Evolutionary conservation across 2,888 invertebrate genomes (phyloP).

Genomic region (Hirtodrosophila histrioides): DNA sequence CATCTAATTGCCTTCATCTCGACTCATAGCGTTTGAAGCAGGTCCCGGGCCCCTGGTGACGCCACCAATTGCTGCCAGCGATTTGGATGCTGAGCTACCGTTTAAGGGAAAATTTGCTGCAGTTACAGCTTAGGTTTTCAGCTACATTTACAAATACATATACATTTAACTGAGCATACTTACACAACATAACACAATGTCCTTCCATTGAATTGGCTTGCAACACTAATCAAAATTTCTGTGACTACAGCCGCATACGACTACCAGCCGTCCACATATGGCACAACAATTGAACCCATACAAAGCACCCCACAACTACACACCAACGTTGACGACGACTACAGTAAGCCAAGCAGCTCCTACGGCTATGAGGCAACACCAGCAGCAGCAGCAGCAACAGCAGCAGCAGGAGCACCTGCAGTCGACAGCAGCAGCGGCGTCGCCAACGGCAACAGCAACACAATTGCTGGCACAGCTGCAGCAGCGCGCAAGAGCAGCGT

Average conservation of each 20-base stretch:
- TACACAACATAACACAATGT: constrained; percentile 3
- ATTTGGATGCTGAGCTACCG: background rate
- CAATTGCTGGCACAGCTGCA: constrained; percentile 55
- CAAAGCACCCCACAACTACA: constrained; percentile 73
- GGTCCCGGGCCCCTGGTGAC: constrained; percentile 5
- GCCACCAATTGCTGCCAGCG: constrained; percentile 5
- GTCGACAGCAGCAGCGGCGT: constrained; percentile 33
- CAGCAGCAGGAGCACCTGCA: constrained; percentile 37
- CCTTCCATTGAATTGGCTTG: constrained; percentile 55
- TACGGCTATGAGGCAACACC: constrained; percentile 64
- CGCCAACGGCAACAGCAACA: constrained; percentile 36
- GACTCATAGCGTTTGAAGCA: constrained; percentile 18
- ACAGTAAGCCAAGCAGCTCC: constrained; percentile 56
- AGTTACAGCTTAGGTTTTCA: constrained; percentile 9
- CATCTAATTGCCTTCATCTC: constrained; percentile 22
- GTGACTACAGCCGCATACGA: constrained; percentile 82
- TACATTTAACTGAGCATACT: constrained; percentile 4
- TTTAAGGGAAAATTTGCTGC: background rate
- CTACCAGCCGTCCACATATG: constrained; percentile 83
- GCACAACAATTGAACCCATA: constrained; percentile 78
- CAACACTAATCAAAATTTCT: constrained; percentile 73
- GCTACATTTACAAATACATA: constrained; percentile 8
- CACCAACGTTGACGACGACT: constrained; percentile 67
- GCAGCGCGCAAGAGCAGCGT: constrained; percentile 46
- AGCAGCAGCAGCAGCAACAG: constrained; percentile 28